phyloP scores from a whole-genome alignment of 2,797 vertebrate genomes.

The Limosa lapponica region DNA sequence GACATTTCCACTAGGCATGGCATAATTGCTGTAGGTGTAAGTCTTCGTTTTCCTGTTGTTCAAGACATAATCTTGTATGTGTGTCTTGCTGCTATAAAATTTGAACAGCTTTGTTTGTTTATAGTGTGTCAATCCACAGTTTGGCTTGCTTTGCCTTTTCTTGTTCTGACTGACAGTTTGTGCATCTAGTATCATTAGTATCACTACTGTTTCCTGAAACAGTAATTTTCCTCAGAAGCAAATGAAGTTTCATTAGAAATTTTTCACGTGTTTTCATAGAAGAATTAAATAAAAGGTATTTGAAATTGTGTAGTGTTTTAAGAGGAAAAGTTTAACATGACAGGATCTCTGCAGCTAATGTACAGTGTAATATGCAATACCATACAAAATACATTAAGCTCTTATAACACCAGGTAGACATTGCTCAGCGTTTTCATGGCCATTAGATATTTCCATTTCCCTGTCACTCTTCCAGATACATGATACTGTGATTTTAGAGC shows the following conservation, averaged over 20 bases:
- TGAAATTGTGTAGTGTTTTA: not conserved
- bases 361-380: not conserved
- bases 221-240: not conserved
- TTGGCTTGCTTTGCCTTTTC: conserved; percentile 7
- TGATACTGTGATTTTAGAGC: not conserved
- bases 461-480: not conserved
- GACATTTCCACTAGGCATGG: not conserved
- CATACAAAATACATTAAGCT: not conserved
- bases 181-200: not conserved
- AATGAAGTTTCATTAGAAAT: not conserved
- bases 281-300: not conserved
- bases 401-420: not conserved
- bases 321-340: not conserved
- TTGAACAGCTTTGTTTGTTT: conserved; percentile 8
- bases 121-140: not conserved
- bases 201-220: not conserved
- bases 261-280: not conserved
- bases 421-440: not conserved
- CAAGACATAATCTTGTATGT: not conserved
- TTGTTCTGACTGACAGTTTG: conserved; percentile 1
- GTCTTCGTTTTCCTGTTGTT: not conserved
- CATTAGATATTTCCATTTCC: not conserved
- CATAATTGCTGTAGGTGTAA: not conserved
- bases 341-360: not conserved
- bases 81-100: not conserved